Base-by-base conservation (phyloP, 2,888 invertebrate genomes). In the Drosophila siamana region DNA sequence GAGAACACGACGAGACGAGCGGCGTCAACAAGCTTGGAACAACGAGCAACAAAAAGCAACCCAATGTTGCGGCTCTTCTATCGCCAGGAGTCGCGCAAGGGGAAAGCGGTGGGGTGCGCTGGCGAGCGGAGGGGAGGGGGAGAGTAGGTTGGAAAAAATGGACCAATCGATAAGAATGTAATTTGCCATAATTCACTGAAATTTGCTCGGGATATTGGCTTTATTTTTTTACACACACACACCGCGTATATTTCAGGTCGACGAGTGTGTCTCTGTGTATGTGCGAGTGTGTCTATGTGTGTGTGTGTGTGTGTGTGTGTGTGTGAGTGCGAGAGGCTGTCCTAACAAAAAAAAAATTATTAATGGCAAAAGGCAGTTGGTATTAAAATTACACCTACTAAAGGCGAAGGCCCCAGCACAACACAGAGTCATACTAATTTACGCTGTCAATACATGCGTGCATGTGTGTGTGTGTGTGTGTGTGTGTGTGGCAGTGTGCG, bases 131-230 rank as follows among this genome's bases (percentile, higher is more conserved):
- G 26, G 26, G 2, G 13, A n/a, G 26, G 26, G n/a, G n/a, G n/a
- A n/a, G n/a, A n/a, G n/a, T n/a, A 2, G 16, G 26, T 41, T 54
- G 52, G 6, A 41, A 54, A 60, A 73, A 74, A 79, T 75, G 80
- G 77, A 78, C 83, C 80, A 87, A 89, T 89, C 89, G 89, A 88
- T 88, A 89, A 85, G 83, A 88, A 89, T 85, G 89, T 88, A 89
- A 89, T 88, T 89, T 89, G 88, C 89, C 88, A 88, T 87, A 89
- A 89, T 89, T 85, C 89, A 84, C 81, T 81, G 86, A 84, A 84
- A 84, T 84, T 86, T 84, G 81, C 72, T 86, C 79, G 74, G 79
- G 65, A 86, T 86, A 84, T 84, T 84, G 83, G 83, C 74, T 79
- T 79, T 76, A 50, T 55, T 36, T 41, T 16, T 62, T 50, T 43